Conservation (phyloP, 2,888 invertebrate genomes). For the Thyatira batis region DNA sequence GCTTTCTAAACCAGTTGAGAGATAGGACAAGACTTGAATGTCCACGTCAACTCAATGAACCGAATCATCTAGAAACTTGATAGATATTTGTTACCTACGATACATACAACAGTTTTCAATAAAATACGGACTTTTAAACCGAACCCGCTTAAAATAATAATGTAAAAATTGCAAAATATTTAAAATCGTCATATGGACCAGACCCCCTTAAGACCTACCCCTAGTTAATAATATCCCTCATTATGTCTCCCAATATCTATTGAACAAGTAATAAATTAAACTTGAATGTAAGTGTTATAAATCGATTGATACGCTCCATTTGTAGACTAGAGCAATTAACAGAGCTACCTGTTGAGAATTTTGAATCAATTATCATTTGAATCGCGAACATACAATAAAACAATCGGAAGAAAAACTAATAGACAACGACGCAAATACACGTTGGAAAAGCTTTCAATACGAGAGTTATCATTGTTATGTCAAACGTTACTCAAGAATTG, state of each 20-base stretch:
- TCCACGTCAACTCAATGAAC: not conserved
- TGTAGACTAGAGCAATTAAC: conserved; percentile 51
- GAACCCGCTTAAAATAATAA: too few species aligned
- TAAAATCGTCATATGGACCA: too few species aligned
- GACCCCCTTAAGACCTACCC: too few species aligned
- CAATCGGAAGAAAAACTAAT: conserved; percentile 29
- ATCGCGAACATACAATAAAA: conserved; percentile 22
- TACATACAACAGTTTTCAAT: too few species aligned
- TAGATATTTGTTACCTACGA: conserved; percentile 3
- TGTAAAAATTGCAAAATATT: too few species aligned
- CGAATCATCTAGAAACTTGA: conserved; percentile 5
- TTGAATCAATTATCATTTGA: conserved; percentile 37
- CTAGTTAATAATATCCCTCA: too few species aligned
- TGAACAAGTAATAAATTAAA: conserved; percentile 26
- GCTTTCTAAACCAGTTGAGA: conserved; percentile 32
- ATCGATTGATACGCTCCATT: conserved; percentile 59
- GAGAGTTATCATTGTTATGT: conserved; percentile 43
- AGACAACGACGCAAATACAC: conserved; percentile 12
- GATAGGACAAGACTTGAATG: conserved; percentile 2
- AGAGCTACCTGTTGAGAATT: conserved; percentile 49
- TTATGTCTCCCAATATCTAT: too few species aligned
- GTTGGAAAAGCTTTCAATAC: conserved; percentile 23
- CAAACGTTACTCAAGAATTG: conserved; percentile 36
- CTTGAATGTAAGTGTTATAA: conserved; percentile 29
- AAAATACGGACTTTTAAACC: too few species aligned